Evolutionary conservation across 1,140 invertebrate genomes (phyloP), one percentile per base, ranked within the genome.

Genomic region (Anastrepha ludens): DNA sequence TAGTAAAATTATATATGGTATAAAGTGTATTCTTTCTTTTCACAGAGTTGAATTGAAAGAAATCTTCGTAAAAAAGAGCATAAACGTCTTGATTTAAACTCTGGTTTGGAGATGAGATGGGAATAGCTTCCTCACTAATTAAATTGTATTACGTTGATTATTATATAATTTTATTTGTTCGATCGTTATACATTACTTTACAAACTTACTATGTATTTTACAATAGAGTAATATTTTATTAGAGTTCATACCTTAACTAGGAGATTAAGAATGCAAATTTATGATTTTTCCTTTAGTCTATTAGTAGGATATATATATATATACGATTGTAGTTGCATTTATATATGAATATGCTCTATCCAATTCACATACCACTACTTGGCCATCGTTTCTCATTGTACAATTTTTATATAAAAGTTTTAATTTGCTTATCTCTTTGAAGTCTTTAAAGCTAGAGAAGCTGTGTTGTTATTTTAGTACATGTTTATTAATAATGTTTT

Each of bases 201-300:
- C 47, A 81, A 81, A 81, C 74, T 81, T 81, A 81, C 47, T 81
- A 81, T 55, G 47, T 81, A 81, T 81, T 29, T 4, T 81, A 81
- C 47, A 81, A 55, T 81, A 81, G n/a, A 81, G 17, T 74, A n/a
- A 81, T 81, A 81, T 81, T 55, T 81, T 81, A 55, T 55, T 8
- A 81, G n/a, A 81, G 17, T 55, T 81, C 47, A 81, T 81, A 9
- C 55, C 47, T 81, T 81, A 81, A 81, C 50, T 55, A 81, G 74
- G 17, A 8, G 44, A 11, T 50, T n/a, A 81, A n/a, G 50, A 44
- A 41, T 47, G 41, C 13, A 13, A 15, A 41, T 74, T 17, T 17
- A 74, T 39, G 15, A 5, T 74, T 74, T n/a, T 13, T 8, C 67
- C 41, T 15, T 74, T 74, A 74, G 41, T 74, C 41, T 74, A 47